A percentile compares a stretch with the other conserved stretches of the same genome.
These are phyloP conservation scores for Poicephalus meyeri DNA, from an alignment of 2,113 vertebrate species.

Conservation along the genomic window DNA sequence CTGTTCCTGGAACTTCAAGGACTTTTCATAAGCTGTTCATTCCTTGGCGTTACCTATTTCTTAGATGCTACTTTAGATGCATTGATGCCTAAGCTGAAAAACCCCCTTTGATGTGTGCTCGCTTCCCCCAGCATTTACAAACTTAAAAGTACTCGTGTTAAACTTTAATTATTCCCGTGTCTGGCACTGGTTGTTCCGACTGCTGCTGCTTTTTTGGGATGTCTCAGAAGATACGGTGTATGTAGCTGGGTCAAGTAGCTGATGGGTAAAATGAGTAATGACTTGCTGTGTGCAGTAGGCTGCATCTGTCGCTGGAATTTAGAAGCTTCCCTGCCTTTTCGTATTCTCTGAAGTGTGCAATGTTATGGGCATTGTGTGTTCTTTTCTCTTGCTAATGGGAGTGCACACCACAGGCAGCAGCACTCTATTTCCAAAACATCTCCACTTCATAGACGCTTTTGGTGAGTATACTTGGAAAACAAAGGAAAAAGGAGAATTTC, in stretches of 20 bases:
- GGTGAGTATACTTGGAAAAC: background rate
- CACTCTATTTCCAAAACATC: background rate
- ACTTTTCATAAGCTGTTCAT: background rate
- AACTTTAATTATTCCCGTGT: conserved; percentile 51
- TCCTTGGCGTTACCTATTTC: background rate
- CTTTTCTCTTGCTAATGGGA: background rate
- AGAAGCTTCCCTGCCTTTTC: background rate
- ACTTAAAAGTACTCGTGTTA: conserved; percentile 38
- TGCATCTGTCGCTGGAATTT: background rate
- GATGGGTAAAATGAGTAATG: background rate
- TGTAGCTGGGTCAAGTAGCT: conserved; percentile 43
- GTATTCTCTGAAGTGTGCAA: background rate
- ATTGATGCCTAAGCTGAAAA: background rate
- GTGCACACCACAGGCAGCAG: background rate
- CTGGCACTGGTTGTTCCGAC: conserved; percentile 36
- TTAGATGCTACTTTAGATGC: conserved; percentile 5
- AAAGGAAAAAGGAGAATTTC: background rate
- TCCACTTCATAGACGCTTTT: background rate
- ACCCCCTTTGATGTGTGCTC: conserved; percentile 26
- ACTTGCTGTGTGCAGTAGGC: background rate
- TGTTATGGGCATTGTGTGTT: background rate
- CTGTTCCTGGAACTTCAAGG: conserved; percentile 10
- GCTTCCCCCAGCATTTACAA: conserved; percentile 20
- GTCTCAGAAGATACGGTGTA: background rate
- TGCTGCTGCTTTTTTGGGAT: conserved; percentile 53